These are phyloP conservation scores for Scarus forsteni DNA, from an alignment of 2,797 vertebrate genomes.

Conservation along the genomic window DNA sequence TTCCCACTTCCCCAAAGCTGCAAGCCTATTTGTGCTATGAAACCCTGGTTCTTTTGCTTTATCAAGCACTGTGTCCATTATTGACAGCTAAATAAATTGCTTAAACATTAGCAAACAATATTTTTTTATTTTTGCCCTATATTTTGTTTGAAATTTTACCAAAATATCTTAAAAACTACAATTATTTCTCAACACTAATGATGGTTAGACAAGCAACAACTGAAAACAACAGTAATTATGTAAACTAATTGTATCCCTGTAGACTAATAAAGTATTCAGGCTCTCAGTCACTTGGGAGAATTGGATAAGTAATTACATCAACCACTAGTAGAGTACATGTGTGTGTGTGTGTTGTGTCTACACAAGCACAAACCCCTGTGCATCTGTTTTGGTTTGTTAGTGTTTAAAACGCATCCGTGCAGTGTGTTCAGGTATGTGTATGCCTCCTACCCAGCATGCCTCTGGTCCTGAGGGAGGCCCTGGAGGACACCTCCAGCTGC, in stretches of 20 bases:
- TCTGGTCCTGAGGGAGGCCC: slow-evolving; percentile 60
- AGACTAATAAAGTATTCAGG: neutral
- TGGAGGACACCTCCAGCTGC: slow-evolving; percentile 62
- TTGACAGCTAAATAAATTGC: too few species aligned
- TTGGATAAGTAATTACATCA: slow-evolving; percentile 14
- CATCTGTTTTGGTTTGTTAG: neutral
- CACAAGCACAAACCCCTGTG: neutral
- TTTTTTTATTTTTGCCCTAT: too few species aligned
- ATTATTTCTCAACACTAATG: neutral
- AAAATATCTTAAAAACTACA: too few species aligned
- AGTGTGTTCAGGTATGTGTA: slow-evolving; percentile 36
- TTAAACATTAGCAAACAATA: too few species aligned
- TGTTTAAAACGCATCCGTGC: slow-evolving; percentile 35
- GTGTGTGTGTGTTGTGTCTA: neutral
- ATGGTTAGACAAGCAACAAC: slow-evolving; percentile 1
- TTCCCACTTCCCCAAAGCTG: too few species aligned
- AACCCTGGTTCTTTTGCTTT: too few species aligned
- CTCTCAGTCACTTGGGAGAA: neutral
- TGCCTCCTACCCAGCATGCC: slow-evolving; percentile 43
- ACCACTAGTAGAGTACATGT: neutral
- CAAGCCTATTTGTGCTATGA: too few species aligned
- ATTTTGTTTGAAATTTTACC: too few species aligned
- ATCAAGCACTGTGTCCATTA: too few species aligned
- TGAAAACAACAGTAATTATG: neutral
- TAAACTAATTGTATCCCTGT: neutral